Evolutionary conservation across 1,140 invertebrate genomes (phyloP).

Genomic region (Cyclina sinensis): DNA sequence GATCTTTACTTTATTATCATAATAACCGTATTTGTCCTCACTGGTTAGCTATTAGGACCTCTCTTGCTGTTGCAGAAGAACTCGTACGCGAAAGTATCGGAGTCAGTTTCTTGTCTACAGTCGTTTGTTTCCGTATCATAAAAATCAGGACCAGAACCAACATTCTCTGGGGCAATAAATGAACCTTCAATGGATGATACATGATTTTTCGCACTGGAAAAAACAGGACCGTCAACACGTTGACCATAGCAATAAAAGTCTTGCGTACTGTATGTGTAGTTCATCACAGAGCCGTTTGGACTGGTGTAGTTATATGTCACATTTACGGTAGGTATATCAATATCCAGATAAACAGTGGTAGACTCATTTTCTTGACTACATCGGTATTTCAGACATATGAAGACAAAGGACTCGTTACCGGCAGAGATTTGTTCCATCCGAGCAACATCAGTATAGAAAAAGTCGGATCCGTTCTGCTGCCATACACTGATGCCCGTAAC

Average conservation of each 20-base stretch:
- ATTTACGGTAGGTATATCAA: background rate
- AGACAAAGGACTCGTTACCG: background rate
- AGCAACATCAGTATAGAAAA: background rate
- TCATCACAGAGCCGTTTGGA: background rate
- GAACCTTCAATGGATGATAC: conserved; percentile 18
- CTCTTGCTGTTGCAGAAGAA: background rate
- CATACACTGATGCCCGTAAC: conserved; percentile 14
- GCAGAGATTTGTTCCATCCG: background rate
- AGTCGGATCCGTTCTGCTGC: background rate
- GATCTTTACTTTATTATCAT: no score
- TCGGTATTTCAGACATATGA: conserved; percentile 21
- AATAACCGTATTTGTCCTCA: no score
- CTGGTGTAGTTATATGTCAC: background rate
- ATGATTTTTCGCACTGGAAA: background rate
- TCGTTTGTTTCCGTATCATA: background rate
- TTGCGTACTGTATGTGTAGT: background rate
- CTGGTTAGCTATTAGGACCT: no score
- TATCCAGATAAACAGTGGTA: conserved; percentile 37
- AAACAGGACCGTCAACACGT: background rate
- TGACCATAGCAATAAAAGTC: background rate
- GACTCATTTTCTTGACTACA: conserved; percentile 22
- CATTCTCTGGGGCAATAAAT: background rate
- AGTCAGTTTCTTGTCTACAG: background rate
- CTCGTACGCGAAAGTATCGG: conserved; percentile 9
- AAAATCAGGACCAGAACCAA: conserved; percentile 17